Percentiles rank a stretch among this genome's conserved stretches.
phyloP scores from a whole-genome alignment of 2,113 vertebrate genomes.

The Callaeas wilsoni region DNA sequence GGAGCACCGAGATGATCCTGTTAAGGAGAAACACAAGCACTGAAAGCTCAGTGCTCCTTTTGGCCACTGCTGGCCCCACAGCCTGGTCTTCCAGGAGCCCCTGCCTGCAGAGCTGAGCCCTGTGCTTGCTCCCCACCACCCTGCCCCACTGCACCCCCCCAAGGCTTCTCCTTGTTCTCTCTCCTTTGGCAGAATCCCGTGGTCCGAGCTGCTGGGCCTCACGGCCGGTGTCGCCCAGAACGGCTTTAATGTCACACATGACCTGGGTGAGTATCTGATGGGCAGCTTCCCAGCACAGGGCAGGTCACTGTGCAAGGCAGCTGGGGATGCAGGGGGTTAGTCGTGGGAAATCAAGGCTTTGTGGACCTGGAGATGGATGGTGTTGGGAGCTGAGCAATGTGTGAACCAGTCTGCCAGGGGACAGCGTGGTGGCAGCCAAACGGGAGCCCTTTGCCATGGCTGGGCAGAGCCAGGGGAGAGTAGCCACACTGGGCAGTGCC shows the following conservation, averaged over 20 bases:
- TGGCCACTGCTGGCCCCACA: background rate
- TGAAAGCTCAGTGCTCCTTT: background rate
- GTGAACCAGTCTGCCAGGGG: background rate
- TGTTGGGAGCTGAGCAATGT: background rate
- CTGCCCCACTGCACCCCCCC: background rate
- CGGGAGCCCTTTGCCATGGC: background rate
- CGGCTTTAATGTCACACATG: slow-evolving; percentile 94
- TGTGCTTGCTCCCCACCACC: background rate
- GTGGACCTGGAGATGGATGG: background rate
- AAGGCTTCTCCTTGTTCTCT: background rate
- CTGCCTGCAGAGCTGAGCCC: accelerated
- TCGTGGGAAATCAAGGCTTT: background rate
- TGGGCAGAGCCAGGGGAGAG: background rate
- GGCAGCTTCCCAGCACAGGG: background rate
- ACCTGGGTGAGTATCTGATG: slow-evolving; percentile 81
- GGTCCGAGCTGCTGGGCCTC: slow-evolving; percentile 85
- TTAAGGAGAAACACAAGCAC: background rate
- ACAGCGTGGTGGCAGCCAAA: background rate
- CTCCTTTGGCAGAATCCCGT: slow-evolving; percentile 76
- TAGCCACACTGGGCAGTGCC: background rate
- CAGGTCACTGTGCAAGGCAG: background rate
- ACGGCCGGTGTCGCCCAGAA: slow-evolving; percentile 83
- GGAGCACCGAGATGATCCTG: background rate
- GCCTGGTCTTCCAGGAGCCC: background rate
- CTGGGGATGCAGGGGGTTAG: background rate